Base-by-base conservation (phyloP, 2,888 invertebrate species). In the Standfussiana lucernea region DNA sequence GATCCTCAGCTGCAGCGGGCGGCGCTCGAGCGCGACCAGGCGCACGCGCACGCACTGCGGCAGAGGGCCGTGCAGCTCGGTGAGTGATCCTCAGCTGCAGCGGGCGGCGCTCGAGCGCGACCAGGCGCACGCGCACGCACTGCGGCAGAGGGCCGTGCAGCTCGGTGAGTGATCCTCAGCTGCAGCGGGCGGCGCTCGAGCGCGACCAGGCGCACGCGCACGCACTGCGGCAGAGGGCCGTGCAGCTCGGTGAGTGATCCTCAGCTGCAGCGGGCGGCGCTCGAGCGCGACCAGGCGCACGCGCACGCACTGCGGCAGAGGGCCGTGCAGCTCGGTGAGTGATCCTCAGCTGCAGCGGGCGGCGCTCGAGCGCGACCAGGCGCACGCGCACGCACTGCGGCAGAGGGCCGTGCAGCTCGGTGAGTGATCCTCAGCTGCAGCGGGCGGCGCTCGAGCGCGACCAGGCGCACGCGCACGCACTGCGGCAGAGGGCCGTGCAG, bases 271-370 rank as follows among this genome's bases (percentile, higher is more conserved):
- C 18, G 18, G 45, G 42, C 42, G 40, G 40, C 40, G 40, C 40
- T 40, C 10, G 8, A 18, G 45, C 21, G 45, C 7, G 47, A 21
- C 7, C 21, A 47, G n/a, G n/a, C n/a, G n/a, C n/a, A n/a, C n/a
- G n/a, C n/a, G n/a, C n/a, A n/a, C n/a, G n/a, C n/a, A n/a, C n/a
- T n/a, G n/a, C n/a, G n/a, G n/a, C n/a, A n/a, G n/a, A n/a, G n/a
- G n/a, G n/a, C n/a, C n/a, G n/a, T 8, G 6, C 90, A 87, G 13
- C 85, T 91, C 0, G 92, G 93, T 94, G 35, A 77, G 13, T 59
- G 32, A 50, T 21, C 50, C 50, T 21, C 50, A 50, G n/a, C n/a
- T n/a, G n/a, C n/a, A n/a, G n/a, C n/a, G n/a, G n/a, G n/a, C n/a
- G n/a, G n/a, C n/a, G n/a, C n/a, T n/a, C n/a, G n/a, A n/a, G n/a